Evolutionary conservation across 2,113 vertebrate species (phyloP).

Genomic region (Nibea coibor): DNA sequence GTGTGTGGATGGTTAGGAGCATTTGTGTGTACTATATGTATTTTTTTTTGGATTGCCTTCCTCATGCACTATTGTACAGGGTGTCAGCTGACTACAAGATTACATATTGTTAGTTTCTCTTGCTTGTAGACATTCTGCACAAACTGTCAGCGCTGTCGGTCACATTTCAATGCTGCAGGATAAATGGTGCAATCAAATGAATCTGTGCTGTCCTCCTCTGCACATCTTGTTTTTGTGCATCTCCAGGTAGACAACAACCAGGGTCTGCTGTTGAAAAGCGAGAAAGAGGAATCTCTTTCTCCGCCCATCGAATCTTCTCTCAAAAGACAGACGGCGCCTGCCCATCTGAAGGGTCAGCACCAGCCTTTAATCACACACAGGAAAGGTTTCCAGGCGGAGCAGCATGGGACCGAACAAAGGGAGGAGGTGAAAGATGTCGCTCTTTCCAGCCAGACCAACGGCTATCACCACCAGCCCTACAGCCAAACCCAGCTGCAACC

Average conservation of each 20-base stretch:
- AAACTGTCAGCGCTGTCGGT: neutral
- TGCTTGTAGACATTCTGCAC: neutral
- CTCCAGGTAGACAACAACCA: conserved; percentile 63
- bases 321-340: conserved; percentile 60
- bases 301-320: conserved; percentile 28
- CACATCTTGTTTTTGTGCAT: conserved; percentile 12
- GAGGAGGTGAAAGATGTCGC: conserved; percentile 15
- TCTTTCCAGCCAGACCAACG: conserved; percentile 24
- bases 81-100: conserved; percentile 15
- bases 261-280: conserved; percentile 30
- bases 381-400: conserved; percentile 28
- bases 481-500: conserved; percentile 38
- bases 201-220: neutral
- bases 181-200: neutral
- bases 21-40: neutral
- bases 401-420: conserved; percentile 5
- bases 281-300: conserved; percentile 36
- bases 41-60: conserved; percentile 38
- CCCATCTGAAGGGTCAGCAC: conserved; percentile 46
- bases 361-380: conserved; percentile 38
- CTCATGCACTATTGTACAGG: conserved; percentile 50
- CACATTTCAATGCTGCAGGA: neutral
- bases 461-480: conserved; percentile 20
- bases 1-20: neutral
- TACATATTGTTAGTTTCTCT: conserved; percentile 10